These are phyloP conservation scores for Latrodectus hesperus DNA, from an alignment of 2,888 invertebrate genomes.

Conservation along the genomic window DNA sequence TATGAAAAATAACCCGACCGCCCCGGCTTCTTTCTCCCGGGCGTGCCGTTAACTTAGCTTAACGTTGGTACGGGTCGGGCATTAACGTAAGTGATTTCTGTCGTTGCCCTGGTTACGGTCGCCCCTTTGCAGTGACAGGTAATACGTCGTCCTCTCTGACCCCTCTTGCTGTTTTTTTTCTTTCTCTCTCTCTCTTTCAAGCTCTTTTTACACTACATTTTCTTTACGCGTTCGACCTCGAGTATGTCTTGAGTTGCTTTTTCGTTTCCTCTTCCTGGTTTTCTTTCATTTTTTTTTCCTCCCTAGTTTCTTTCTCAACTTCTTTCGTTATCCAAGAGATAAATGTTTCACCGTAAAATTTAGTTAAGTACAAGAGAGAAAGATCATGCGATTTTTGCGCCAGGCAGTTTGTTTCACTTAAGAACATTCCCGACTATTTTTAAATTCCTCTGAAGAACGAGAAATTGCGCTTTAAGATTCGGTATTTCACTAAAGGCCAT, in stretches of 20 bases:
- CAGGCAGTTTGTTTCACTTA: no score
- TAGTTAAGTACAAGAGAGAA: no score
- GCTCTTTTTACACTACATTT: no score
- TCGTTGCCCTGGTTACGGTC: conserved; percentile 65
- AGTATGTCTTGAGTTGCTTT: background rate
- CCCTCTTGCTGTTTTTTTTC: background rate
- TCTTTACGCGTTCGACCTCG: no score
- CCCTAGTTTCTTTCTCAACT: background rate
- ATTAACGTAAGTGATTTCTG: conserved; percentile 69
- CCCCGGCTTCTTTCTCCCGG: conserved; percentile 55
- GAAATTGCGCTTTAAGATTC: no score
- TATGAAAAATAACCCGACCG: conserved; percentile 69
- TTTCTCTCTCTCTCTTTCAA: background rate
- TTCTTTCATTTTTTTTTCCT: background rate
- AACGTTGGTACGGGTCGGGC: conserved; percentile 60
- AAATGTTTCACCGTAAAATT: no score
- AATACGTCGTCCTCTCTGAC: conserved; percentile 47
- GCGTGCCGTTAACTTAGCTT: conserved; percentile 67
- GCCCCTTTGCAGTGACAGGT: conserved; percentile 60
- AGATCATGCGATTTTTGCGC: no score
- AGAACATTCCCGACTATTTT: no score
- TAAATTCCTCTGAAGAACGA: no score
- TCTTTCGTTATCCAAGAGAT: no score
- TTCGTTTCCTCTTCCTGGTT: background rate
- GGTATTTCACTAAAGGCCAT: no score